A percentile compares a stretch with the other conserved stretches of the same genome.
Conservation (phyloP, 2,113 vertebrate species). For the Corythornis cristatus region DNA sequence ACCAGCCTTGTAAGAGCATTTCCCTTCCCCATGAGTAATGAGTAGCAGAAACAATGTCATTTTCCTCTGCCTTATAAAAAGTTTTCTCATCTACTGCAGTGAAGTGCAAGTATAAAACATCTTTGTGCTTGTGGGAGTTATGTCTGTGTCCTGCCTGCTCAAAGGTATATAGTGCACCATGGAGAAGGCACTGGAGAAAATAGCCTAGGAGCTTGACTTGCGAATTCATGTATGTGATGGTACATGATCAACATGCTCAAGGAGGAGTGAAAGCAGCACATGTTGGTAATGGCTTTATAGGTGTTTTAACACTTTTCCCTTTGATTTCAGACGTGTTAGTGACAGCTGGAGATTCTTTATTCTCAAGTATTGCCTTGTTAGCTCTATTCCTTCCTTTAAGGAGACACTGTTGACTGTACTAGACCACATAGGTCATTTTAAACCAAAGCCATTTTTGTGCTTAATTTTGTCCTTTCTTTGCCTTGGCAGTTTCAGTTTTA, state of each 20-base stretch:
- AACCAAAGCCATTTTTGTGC: neutral
- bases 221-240: neutral
- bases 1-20: neutral
- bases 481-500: neutral
- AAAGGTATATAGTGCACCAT: too few species aligned
- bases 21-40: neutral
- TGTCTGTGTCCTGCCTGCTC: neutral
- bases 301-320: neutral
- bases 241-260: neutral
- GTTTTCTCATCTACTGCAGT: neutral
- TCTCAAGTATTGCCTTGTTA: neutral
- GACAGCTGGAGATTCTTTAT: neutral
- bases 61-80: neutral
- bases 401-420: neutral
- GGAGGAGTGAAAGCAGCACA: neutral
- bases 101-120: neutral
- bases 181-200: neutral
- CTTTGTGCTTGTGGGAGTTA: neutral
- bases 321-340: neutral
- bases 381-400: neutral
- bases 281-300: neutral
- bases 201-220: neutral
- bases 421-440: neutral
- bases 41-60: neutral
- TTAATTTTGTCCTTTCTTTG: neutral